Conservation (phyloP, 2,113 vertebrate genomes). For the mouse (Mus musculus) region GRCm39 chr9:71314001-71314500, state of each 20-base stretch:
- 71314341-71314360: neutral
- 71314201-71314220: neutral
- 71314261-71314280: neutral
- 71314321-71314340: neutral
- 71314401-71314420: neutral
- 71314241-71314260: neutral
- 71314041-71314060: slow-evolving; percentile 29
- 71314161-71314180: neutral
- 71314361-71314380: neutral
- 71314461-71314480: neutral
- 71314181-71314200: neutral
- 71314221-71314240: neutral
- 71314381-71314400: neutral
- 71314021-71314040: neutral
- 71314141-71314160: neutral
- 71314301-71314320: neutral
- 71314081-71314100: neutral
- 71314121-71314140: slow-evolving; percentile 39
- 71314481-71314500: neutral
- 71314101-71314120: slow-evolving; percentile 25
- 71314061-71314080: neutral
- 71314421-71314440: too few species aligned
- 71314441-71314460: neutral
- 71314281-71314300: neutral
- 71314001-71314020: neutral